Percentiles rank a stretch among this genome's conserved stretches.
Conservation (phyloP, 2,888 invertebrate species). For the Theretra japonica region DNA sequence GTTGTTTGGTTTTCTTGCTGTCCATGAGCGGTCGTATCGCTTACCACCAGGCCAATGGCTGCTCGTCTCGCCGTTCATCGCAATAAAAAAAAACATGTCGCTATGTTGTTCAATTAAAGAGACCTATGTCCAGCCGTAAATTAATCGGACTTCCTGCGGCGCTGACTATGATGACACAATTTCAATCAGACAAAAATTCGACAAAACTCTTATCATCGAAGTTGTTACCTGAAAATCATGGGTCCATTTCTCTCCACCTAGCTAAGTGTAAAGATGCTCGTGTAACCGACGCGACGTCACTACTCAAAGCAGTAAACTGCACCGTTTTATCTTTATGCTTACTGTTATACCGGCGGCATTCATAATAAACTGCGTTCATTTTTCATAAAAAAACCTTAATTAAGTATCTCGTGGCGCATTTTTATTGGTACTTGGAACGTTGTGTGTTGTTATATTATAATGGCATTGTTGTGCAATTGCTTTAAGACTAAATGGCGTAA, state of each 20-base stretch:
- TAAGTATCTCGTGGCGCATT: constrained; percentile 13
- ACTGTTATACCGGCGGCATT: constrained; percentile 16
- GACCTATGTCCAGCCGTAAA: no score
- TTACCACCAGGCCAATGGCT: no score
- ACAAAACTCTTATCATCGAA: no score
- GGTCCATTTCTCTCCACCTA: not conserved
- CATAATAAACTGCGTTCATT: constrained; percentile 24
- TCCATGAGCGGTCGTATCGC: no score
- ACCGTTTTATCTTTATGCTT: constrained; percentile 23
- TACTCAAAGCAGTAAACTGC: constrained; percentile 5
- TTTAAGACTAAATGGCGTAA: not conserved
- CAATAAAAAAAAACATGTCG: no score
- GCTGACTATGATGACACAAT: no score
- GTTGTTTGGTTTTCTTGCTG: no score
- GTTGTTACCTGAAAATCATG: no score
- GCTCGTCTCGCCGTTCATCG: no score
- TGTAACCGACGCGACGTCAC: constrained; percentile 2
- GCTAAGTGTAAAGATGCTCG: not conserved
- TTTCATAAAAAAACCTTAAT: constrained; percentile 24
- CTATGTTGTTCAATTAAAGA: no score
- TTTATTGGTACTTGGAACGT: constrained; percentile 4
- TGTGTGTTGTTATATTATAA: not conserved
- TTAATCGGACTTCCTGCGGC: no score
- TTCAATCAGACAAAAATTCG: no score
- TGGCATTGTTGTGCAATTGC: constrained; percentile 4